Percentiles rank a stretch among this genome's conserved stretches.
Conservation (phyloP, 1,140 invertebrate genomes). For the Lasioglossum albipes region DNA sequence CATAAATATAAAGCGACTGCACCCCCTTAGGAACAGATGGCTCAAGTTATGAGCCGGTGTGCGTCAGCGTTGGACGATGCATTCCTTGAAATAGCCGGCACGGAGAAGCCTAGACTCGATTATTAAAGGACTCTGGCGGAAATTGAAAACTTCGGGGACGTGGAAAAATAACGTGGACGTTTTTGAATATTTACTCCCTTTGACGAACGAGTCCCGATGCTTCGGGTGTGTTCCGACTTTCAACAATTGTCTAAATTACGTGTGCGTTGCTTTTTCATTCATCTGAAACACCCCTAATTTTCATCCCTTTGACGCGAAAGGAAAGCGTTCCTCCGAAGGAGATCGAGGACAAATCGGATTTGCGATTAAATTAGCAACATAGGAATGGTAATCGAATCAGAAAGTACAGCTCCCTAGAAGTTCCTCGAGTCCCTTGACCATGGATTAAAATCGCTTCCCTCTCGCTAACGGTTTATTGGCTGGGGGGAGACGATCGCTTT, state of each 20-base stretch:
- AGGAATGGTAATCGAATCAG: conserved; percentile 21
- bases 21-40: conserved; percentile 14
- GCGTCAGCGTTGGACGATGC: not conserved
- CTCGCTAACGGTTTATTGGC: not conserved
- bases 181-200: no score
- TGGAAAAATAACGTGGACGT: no score
- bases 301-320: not conserved
- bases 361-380: conserved; percentile 8
- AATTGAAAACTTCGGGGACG: not conserved
- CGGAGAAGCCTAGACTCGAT: not conserved
- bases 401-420: not conserved
- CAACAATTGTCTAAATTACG: no score
- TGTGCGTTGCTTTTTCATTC: not conserved
- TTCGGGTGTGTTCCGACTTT: no score
- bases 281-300: not conserved
- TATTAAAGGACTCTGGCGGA: not conserved
- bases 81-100: not conserved
- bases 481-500: not conserved
- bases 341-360: conserved; percentile 4
- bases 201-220: no score
- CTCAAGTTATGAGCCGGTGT: not conserved
- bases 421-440: not conserved
- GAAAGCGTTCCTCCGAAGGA: not conserved
- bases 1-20: conserved; percentile 28
- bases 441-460: not conserved